These are phyloP conservation scores for Tapirus indicus DNA, from an alignment of 2,797 vertebrate species.

Conservation along the genomic window DNA sequence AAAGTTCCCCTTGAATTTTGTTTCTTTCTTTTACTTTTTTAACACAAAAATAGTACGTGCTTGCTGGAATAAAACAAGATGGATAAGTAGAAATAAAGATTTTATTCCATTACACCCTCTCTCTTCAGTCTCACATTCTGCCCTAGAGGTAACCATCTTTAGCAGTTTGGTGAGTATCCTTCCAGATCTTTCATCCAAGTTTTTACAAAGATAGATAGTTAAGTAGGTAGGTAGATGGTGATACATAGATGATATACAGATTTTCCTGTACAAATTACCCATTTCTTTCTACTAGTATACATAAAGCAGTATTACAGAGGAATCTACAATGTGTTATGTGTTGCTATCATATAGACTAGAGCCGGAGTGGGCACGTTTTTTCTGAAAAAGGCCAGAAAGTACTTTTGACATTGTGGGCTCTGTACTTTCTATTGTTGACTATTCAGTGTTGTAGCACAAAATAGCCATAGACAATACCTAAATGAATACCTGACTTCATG, in stretches of 20 bases:
- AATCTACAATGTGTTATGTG: neutral
- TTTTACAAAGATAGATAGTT: neutral
- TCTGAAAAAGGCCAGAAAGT: neutral
- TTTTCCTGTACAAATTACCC: neutral
- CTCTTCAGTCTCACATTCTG: neutral
- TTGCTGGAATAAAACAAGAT: neutral
- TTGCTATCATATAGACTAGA: neutral
- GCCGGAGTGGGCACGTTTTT: neutral
- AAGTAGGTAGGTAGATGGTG: neutral
- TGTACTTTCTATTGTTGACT: neutral
- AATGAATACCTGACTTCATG: neutral
- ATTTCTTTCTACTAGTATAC: neutral
- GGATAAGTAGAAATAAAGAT: neutral
- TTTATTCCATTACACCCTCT: neutral
- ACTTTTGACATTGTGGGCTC: neutral
- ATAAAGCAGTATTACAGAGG: neutral
- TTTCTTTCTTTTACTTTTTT: constrained; percentile 20
- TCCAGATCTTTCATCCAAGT: neutral
- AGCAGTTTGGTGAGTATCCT: neutral
- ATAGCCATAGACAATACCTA: neutral
- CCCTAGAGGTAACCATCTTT: neutral
- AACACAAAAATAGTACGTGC: neutral
- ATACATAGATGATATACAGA: neutral
- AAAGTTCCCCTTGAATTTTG: neutral
- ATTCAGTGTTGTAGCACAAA: neutral